Percentiles rank a stretch among this genome's conserved stretches.
These are phyloP conservation scores for Lagopus leucura DNA, from an alignment of 2,113 vertebrate genomes.

Conservation along the genomic window DNA sequence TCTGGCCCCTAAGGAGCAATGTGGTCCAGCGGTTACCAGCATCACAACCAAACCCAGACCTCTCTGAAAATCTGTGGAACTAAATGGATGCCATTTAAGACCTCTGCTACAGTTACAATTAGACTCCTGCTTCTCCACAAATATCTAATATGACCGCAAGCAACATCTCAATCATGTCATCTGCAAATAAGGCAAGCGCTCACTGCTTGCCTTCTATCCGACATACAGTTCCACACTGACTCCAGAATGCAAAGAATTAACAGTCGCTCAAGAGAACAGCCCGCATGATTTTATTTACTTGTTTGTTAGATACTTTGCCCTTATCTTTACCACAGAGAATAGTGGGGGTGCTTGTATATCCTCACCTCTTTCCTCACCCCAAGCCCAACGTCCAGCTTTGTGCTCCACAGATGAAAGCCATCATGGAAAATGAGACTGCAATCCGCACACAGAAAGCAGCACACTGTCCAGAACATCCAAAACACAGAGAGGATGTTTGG, in stretches of 20 bases:
- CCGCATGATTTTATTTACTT: fast-evolving
- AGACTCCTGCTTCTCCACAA: conserved; percentile 62
- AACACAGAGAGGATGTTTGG: conserved; percentile 1
- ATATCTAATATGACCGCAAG: conserved; percentile 50
- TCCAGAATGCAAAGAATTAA: not conserved
- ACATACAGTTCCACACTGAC: fast-evolving
- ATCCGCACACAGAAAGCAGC: not conserved
- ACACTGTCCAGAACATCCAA: conserved; percentile 43
- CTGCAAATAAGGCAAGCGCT: not conserved
- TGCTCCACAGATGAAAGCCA: not conserved
- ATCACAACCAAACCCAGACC: conserved; percentile 39
- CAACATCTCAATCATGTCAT: conserved; percentile 19
- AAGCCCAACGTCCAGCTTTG: not conserved
- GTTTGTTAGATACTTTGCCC: not conserved
- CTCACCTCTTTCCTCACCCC: not conserved
- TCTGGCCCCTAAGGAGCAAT: conserved; percentile 51
- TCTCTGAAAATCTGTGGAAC: conserved; percentile 47
- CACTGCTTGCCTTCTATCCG: not conserved
- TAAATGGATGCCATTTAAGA: conserved; percentile 55
- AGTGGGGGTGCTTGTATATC: not conserved
- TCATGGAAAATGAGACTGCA: not conserved
- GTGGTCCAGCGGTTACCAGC: conserved; percentile 62
- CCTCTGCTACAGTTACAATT: conserved; percentile 37
- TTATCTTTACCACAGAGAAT: not conserved
- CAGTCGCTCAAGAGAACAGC: not conserved